These are phyloP conservation scores for Phengaris alcon DNA, from an alignment of 2,888 invertebrate genomes.

Conservation along the genomic window DNA sequence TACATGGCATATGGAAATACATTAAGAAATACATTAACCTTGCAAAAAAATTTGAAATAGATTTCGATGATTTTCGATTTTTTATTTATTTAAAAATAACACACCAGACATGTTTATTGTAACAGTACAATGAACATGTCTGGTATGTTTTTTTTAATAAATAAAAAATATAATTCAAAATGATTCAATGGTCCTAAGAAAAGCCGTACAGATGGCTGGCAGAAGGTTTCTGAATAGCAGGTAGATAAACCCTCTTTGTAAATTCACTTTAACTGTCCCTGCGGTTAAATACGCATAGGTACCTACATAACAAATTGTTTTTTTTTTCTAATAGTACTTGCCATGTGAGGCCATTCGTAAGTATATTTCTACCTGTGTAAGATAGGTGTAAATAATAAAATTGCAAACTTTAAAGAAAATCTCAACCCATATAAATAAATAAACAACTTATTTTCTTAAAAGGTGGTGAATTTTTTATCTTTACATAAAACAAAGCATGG, in stretches of 20 bases:
- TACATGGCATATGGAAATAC: not conserved
- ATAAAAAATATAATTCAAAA: no score
- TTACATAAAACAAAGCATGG: no score
- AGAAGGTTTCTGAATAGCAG: constrained; percentile 10
- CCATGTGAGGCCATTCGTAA: not conserved
- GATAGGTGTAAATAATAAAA: not conserved
- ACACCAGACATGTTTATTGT: not conserved
- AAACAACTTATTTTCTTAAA: no score
- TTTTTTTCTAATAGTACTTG: not conserved
- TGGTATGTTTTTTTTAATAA: no score
- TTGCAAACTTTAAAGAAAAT: not conserved
- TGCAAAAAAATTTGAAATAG: not conserved
- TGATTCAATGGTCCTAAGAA: no score
- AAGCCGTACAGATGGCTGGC: no score
- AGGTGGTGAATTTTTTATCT: no score
- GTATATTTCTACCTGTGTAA: not conserved
- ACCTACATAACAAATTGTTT: not conserved
- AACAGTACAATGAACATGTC: not conserved
- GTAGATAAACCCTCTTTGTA: constrained; percentile 8
- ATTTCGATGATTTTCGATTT: no score
- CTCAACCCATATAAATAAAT: no score
- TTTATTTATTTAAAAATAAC: not conserved
- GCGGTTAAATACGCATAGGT: not conserved
- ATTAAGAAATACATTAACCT: not conserved
- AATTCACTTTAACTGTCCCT: not conserved